Evolutionary conservation across 1,140 invertebrate species (phyloP).

Genomic region (Solen grandis): DNA sequence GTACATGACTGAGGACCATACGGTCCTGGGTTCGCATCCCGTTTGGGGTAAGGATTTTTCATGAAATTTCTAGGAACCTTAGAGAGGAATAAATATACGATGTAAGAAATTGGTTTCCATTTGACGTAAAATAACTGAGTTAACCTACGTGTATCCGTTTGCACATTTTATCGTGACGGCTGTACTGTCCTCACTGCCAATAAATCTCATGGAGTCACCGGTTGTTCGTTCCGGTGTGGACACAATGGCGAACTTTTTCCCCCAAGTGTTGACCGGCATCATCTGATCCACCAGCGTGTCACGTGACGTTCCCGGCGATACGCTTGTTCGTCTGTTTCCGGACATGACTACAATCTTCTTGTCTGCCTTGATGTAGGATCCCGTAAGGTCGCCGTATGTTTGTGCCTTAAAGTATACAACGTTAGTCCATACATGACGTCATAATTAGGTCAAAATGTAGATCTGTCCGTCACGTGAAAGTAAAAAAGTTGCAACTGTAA

Average conservation of each 20-base stretch:
- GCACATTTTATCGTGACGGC: conserved; percentile 41
- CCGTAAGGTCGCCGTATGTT: conserved; percentile 67
- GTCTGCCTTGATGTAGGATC: conserved; percentile 62
- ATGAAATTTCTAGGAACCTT: too few relatives aligned
- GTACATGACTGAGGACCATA: too few relatives aligned
- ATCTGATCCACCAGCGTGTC: conserved; percentile 73
- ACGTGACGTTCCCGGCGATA: conserved; percentile 33
- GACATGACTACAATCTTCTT: conserved; percentile 66
- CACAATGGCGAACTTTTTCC: conserved; percentile 63
- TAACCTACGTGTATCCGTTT: neutral
- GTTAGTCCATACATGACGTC: too few relatives aligned
- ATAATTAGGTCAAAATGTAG: too few relatives aligned
- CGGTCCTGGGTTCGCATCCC: too few relatives aligned
- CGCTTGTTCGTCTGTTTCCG: conserved; percentile 65
- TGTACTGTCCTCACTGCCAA: conserved; percentile 64
- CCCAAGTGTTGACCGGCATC: conserved; percentile 69
- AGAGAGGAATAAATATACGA: too few relatives aligned
- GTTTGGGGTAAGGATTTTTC: too few relatives aligned
- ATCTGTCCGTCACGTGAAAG: too few relatives aligned
- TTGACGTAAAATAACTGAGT: conserved; percentile 47
- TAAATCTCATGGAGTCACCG: conserved; percentile 66
- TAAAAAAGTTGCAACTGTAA: too few relatives aligned
- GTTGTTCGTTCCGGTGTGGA: conserved; percentile 61
- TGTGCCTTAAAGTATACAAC: conserved; percentile 13
- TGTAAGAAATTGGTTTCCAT: too few relatives aligned